These are phyloP conservation scores for Eumerus sabulonum DNA, from an alignment of 2,888 invertebrate genomes.

Conservation along the genomic window DNA sequence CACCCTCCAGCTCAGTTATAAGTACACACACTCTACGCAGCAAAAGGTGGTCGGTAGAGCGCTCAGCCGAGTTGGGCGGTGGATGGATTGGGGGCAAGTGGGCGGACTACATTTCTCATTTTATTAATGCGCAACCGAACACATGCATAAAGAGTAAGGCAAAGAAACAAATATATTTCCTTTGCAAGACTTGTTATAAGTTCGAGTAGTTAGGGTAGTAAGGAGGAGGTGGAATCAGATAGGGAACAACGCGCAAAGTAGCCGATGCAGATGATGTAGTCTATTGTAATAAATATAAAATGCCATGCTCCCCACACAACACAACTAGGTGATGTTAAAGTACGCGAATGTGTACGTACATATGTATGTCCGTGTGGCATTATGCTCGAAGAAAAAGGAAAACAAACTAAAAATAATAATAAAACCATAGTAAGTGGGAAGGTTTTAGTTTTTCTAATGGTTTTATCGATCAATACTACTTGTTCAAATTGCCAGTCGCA, in stretches of 20 bases:
- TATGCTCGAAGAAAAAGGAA: no score
- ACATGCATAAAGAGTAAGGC: constrained; percentile 15
- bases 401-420: no score
- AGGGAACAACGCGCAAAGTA: no score
- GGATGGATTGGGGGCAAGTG: constrained; percentile 59
- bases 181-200: constrained; percentile 28
- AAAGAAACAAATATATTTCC: constrained; percentile 15
- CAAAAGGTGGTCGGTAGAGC: constrained; percentile 53
- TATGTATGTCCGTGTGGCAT: no score
- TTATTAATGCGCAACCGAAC: constrained; percentile 62
- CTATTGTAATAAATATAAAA: constrained; percentile 62
- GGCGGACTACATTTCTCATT: constrained; percentile 65
- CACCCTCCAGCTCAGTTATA: constrained; percentile 51
- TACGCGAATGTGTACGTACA: constrained; percentile 1
- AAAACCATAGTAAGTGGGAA: no score
- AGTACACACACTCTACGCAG: constrained; percentile 60
- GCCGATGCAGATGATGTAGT: constrained; percentile 35
- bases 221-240: constrained; percentile 1
- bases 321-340: constrained; percentile 39
- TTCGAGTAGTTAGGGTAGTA: neutral
- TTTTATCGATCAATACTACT: no score
- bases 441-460: no score
- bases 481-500: no score
- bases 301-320: constrained; percentile 37
- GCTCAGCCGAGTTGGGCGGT: constrained; percentile 19